These are phyloP conservation scores for Hermodice carunculata DNA, from an alignment of 2,888 invertebrate species.

Conservation along the genomic window DNA sequence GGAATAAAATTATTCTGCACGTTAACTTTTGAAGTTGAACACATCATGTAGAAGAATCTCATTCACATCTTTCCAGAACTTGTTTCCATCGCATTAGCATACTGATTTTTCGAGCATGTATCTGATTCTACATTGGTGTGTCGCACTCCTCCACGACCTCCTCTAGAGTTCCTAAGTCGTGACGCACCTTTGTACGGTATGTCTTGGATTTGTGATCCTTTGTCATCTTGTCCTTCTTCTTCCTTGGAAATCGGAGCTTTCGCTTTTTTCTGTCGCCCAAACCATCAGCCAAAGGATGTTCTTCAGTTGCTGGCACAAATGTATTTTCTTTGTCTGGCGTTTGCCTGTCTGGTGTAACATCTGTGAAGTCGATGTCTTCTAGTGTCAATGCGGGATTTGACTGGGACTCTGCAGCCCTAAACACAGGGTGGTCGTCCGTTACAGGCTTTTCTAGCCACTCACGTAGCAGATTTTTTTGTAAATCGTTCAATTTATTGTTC, in stretches of 20 bases:
- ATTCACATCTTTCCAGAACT: too few species aligned
- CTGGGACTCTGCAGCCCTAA: slow-evolving; percentile 17
- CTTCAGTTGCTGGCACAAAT: slow-evolving; percentile 18
- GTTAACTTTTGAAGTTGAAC: too few species aligned
- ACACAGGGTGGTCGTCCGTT: slow-evolving; percentile 29
- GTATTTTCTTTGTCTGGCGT: neutral
- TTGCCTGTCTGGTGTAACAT: neutral
- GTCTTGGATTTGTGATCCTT: too few species aligned
- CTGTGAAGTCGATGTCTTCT: neutral
- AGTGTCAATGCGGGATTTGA: neutral
- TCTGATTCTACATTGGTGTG: too few species aligned
- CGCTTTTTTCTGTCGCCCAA: slow-evolving; percentile 1
- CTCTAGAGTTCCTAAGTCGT: too few species aligned
- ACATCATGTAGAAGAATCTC: too few species aligned
- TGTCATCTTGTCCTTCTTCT: neutral
- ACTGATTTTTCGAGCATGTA: too few species aligned
- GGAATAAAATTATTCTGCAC: too few species aligned
- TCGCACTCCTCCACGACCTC: too few species aligned
- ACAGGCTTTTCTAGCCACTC: slow-evolving; percentile 37
- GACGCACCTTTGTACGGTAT: too few species aligned
- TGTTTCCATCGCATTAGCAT: too few species aligned
- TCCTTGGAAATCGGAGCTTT: neutral
- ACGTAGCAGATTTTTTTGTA: slow-evolving; percentile 34
- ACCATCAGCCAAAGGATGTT: slow-evolving; percentile 17
- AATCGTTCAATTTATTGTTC: slow-evolving; percentile 16